Evolutionary conservation across 2,113 vertebrate species (phyloP).

Genomic region (Cygnus buccinator): DNA sequence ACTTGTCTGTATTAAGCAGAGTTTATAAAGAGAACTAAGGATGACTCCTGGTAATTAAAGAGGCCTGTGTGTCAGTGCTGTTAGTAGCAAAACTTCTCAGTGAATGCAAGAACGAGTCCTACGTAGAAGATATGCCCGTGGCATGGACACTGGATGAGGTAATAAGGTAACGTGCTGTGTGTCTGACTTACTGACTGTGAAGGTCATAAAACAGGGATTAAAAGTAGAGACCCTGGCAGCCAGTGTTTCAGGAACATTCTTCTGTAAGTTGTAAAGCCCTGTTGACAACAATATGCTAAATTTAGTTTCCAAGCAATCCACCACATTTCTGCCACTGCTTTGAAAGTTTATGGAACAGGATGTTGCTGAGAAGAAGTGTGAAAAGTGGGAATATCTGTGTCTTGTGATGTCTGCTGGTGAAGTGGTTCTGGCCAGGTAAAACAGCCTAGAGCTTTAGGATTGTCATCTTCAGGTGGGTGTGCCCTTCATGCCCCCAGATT

Average conservation of each 20-base stretch:
- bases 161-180: background rate
- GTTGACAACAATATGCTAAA: background rate
- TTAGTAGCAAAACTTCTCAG: background rate
- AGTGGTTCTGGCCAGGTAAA: background rate
- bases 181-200: background rate
- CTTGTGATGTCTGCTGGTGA: background rate
- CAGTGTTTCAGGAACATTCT: background rate
- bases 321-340: background rate
- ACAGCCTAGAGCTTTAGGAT: background rate
- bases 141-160: background rate
- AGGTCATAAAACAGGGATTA: background rate
- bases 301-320: background rate
- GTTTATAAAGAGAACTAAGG: background rate
- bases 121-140: background rate
- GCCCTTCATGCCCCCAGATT: background rate
- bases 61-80: background rate
- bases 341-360: background rate
- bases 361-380: background rate
- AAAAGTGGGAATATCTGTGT: background rate
- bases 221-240: background rate
- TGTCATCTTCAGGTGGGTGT: background rate
- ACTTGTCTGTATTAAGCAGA: background rate
- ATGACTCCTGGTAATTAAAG: background rate
- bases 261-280: background rate
- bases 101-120: background rate